A percentile compares a stretch with the other conserved stretches of the same genome.
phyloP scores from a whole-genome alignment of 2,888 invertebrate genomes.

The Amorpha juglandis region DNA sequence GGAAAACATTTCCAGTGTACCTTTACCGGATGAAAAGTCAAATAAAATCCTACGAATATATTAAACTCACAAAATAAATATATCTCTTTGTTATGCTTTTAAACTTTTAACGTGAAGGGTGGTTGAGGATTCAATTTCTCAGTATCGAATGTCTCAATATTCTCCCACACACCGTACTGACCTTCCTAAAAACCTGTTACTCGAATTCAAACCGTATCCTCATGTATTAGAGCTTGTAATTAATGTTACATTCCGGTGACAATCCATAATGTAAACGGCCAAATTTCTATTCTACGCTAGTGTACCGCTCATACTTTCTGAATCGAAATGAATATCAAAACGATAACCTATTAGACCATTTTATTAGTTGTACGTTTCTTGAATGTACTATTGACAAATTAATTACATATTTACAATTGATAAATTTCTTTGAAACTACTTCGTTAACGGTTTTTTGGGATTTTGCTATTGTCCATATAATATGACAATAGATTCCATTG shows the following conservation, averaged over 20 bases:
- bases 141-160: constrained; percentile 62
- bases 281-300: constrained; percentile 45
- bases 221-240: background rate
- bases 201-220: background rate
- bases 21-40: background rate
- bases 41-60: constrained; percentile 47
- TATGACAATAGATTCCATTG: constrained; percentile 28
- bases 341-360: constrained; percentile 48
- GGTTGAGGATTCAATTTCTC: constrained; percentile 55
- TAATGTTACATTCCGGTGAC: background rate
- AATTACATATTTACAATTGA: constrained; percentile 43
- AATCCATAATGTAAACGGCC: constrained; percentile 13
- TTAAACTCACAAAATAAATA: constrained; percentile 41
- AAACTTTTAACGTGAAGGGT: constrained; percentile 55
- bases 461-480: constrained; percentile 9
- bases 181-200: constrained; percentile 17
- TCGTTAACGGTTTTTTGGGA: constrained; percentile 32
- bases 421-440: constrained; percentile 36
- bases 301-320: constrained; percentile 39
- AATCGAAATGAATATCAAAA: constrained; percentile 54
- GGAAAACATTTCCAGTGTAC: background rate
- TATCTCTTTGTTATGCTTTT: constrained; percentile 58
- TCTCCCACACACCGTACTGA: constrained; percentile 55
- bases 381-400: constrained; percentile 49
- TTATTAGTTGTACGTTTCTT: constrained; percentile 50